Conservation (phyloP, 2,888 invertebrate genomes). For the Salticus scenicus region DNA sequence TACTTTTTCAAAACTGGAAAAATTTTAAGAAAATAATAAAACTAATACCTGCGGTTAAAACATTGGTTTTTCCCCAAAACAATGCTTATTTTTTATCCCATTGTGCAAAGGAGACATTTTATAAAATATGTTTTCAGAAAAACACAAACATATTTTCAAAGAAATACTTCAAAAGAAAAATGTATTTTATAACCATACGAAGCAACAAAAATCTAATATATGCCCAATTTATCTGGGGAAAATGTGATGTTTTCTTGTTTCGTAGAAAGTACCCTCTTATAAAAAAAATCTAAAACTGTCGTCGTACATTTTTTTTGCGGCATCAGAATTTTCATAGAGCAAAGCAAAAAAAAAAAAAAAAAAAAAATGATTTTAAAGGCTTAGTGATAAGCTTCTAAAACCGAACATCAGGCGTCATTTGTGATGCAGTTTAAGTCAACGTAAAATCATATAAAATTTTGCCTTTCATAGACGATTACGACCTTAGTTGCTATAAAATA, state of each 20-base stretch:
- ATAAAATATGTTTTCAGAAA: too few relatives aligned
- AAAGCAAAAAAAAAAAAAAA: too few relatives aligned
- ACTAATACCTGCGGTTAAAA: too few relatives aligned
- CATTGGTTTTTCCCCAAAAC: too few relatives aligned
- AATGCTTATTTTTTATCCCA: too few relatives aligned
- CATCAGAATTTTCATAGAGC: not conserved
- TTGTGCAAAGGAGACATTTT: too few relatives aligned
- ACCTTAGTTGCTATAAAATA: not conserved
- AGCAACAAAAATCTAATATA: not conserved
- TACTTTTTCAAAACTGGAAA: too few relatives aligned
- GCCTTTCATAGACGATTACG: not conserved
- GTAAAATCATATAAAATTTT: constrained; percentile 1
- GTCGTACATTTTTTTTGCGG: not conserved
- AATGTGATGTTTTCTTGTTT: not conserved
- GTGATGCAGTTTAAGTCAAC: constrained; percentile 1
- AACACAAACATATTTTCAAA: too few relatives aligned
- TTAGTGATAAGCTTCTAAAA: constrained; percentile 2
- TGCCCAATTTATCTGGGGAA: not conserved
- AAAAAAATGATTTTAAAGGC: constrained; percentile 2
- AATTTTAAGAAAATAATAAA: too few relatives aligned
- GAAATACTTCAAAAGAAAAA: not conserved
- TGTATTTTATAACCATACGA: not conserved
- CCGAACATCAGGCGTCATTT: constrained; percentile 5
- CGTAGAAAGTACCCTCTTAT: not conserved
- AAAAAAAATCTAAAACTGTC: not conserved